Percentiles rank a stretch among this genome's conserved stretches.
Evolutionary conservation across 2,797 vertebrate genomes (phyloP).

Genomic region (Bucorvus abyssinicus): DNA sequence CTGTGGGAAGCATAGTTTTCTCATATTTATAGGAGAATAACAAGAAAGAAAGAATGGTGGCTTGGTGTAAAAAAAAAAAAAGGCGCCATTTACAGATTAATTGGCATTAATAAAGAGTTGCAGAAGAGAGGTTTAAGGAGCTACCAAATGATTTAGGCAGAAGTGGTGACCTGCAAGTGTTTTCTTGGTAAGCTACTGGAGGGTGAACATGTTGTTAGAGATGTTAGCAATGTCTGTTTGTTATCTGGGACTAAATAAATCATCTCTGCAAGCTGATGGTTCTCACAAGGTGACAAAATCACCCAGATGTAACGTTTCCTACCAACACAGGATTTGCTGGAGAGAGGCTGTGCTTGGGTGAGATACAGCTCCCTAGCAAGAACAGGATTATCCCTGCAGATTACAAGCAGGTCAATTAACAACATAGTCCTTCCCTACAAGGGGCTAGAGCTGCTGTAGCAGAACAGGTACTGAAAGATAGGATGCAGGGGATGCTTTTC

Average conservation of each 20-base stretch:
- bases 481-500: not conserved
- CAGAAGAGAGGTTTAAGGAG: not conserved
- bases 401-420: not conserved
- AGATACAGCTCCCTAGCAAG: not conserved
- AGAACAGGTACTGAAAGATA: not conserved
- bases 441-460: fast-evolving
- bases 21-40: not conserved
- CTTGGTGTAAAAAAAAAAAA: not conserved
- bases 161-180: not conserved
- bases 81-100: not conserved
- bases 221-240: not conserved
- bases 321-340: not conserved
- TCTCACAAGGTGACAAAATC: slow-evolving; percentile 11
- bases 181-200: not conserved
- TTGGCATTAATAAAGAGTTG: slow-evolving; percentile 21
- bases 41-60: not conserved
- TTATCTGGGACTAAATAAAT: slow-evolving; percentile 12
- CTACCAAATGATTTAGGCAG: not conserved
- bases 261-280: not conserved
- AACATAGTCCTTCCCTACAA: not conserved
- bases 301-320: slow-evolving; percentile 11
- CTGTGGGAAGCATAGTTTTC: not conserved
- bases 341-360: not conserved
- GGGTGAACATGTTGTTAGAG: not conserved
- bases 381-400: not conserved